Conservation (phyloP, 2,113 vertebrate species). For the Petrocephalus microphthalmus region DNA sequence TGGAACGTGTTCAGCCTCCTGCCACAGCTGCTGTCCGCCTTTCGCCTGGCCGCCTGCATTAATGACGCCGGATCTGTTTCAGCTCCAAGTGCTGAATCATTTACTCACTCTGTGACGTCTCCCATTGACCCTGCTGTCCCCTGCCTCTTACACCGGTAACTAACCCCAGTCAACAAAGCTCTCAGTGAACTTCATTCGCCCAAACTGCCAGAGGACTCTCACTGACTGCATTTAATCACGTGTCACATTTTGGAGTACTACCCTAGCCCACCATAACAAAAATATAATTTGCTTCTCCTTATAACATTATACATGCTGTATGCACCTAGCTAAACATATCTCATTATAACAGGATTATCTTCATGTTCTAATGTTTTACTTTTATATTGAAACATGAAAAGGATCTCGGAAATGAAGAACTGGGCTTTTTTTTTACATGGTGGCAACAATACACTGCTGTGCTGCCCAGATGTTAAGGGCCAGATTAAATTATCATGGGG, state of each 20-base stretch:
- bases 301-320: not conserved
- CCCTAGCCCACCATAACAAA: not conserved
- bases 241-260: not conserved
- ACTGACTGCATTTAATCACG: not conserved
- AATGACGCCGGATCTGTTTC: not conserved
- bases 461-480: not conserved
- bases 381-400: too few relatives aligned
- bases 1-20: too few relatives aligned
- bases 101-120: constrained; percentile 3
- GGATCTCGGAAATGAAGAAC: too few relatives aligned
- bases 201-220: not conserved
- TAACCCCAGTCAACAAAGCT: not conserved
- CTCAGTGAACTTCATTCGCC: not conserved
- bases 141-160: not conserved
- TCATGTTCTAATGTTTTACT: not conserved
- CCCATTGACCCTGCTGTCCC: not conserved
- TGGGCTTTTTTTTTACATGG: not conserved
- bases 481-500: not conserved
- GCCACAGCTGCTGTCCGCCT: not conserved
- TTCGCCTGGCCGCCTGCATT: not conserved
- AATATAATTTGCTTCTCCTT: not conserved
- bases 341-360: not conserved
- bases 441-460: not conserved
- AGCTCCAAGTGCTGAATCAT: not conserved
- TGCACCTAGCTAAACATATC: not conserved